Evolutionary conservation across 2,797 vertebrate species (phyloP).

Genomic region (Scomberomorus guttatus): DNA sequence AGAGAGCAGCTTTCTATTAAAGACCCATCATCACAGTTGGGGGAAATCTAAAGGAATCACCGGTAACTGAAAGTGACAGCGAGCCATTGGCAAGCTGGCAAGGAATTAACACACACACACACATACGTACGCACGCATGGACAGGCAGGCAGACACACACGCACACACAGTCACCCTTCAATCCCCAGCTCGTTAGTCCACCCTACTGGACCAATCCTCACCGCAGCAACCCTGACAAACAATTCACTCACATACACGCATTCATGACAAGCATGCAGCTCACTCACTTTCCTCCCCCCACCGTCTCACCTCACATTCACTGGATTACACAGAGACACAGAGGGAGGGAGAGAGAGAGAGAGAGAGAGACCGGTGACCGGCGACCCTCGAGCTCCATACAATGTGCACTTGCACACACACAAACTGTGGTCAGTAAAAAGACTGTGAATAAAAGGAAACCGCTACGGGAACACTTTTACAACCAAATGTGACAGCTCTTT

Average conservation of each 20-base stretch:
- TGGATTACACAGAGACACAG: slow-evolving; percentile 43
- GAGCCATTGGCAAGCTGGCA: slow-evolving; percentile 80
- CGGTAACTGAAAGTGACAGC: slow-evolving; percentile 86
- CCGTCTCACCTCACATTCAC: slow-evolving; percentile 21
- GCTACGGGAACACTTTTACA: slow-evolving; percentile 10
- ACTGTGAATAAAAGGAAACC: slow-evolving; percentile 6
- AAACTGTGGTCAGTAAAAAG: neutral
- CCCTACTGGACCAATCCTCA: slow-evolving; percentile 33
- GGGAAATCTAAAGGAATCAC: slow-evolving; percentile 87
- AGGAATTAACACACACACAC: slow-evolving; percentile 81
- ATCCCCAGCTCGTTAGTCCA: slow-evolving; percentile 64
- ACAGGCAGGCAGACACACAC: slow-evolving; percentile 36
- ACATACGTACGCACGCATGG: slow-evolving; percentile 32
- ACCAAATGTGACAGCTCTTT: slow-evolving; percentile 25
- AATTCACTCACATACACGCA: slow-evolving; percentile 25
- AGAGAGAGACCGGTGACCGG: slow-evolving; percentile 8
- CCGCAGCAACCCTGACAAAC: slow-evolving; percentile 40
- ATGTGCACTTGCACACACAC: slow-evolving; percentile 4
- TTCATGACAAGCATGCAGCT: slow-evolving; percentile 12
- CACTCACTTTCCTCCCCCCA: neutral
- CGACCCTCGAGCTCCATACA: neutral
- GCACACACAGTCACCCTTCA: slow-evolving; percentile 52
- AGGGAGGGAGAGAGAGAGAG: slow-evolving; percentile 16
- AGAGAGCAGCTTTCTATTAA: slow-evolving; percentile 76
- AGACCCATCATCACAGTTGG: slow-evolving; percentile 82